Conservation (phyloP, 2,797 vertebrate species). For the Astyanax mexicanus region DNA sequence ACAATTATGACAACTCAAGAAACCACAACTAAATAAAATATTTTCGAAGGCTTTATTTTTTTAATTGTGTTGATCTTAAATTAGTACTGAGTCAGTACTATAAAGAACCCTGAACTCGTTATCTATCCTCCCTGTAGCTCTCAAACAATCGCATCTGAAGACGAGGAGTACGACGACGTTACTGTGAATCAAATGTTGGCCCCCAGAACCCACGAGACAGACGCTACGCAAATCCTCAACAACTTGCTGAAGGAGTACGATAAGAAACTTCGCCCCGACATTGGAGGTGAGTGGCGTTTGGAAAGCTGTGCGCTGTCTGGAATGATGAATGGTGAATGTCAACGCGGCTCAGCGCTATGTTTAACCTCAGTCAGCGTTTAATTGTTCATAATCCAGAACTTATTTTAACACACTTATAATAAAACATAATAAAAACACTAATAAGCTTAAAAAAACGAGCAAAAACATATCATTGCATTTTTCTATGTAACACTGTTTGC, state of each 20-base stretch:
- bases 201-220: slow-evolving; percentile 88
- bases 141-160: slow-evolving; percentile 83
- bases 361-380: not conserved
- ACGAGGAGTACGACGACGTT: slow-evolving; percentile 90
- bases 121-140: slow-evolving; percentile 75
- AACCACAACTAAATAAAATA: too few relatives aligned
- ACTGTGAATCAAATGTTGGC: slow-evolving; percentile 89
- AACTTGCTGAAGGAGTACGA: slow-evolving; percentile 93
- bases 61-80: too few relatives aligned
- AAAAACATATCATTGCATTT: too few relatives aligned
- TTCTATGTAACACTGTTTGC: not conserved
- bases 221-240: slow-evolving; percentile 92
- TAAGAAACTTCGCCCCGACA: slow-evolving; percentile 93
- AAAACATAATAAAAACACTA: too few relatives aligned
- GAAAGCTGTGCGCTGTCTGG: slow-evolving; percentile 37
- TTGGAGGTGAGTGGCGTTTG: slow-evolving; percentile 86
- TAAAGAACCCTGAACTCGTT: too few relatives aligned
- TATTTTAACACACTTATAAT: too few relatives aligned
- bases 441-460: too few relatives aligned
- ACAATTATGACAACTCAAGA: too few relatives aligned
- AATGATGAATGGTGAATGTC: too few relatives aligned
- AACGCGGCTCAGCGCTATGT: not conserved
- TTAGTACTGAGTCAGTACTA: too few relatives aligned
- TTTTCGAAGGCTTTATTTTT: too few relatives aligned
- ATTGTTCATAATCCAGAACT: not conserved